Base-by-base conservation (phyloP, 1,140 invertebrate genomes). In the Philopotamus ludificatus region DNA sequence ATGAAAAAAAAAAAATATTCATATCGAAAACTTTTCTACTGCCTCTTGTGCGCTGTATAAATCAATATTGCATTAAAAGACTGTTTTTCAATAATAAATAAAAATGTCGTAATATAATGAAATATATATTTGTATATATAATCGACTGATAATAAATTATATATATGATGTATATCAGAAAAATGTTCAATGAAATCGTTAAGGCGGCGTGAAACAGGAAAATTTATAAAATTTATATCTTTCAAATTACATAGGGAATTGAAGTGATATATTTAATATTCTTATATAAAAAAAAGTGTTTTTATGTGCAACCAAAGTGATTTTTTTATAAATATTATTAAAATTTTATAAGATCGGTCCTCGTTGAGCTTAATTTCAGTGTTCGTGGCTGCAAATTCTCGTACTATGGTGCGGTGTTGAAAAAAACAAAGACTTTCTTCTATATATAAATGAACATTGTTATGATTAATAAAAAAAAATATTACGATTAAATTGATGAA, bases 311-410 rank as follows among this genome's bases (percentile, higher is more conserved):
- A 34, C n/a, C n/a, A n/a, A n/a, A n/a, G n/a, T n/a, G n/a, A n/a
- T n/a, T n/a, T n/a, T n/a, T n/a, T n/a, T n/a, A n/a, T n/a, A n/a
- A n/a, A n/a, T n/a, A n/a, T n/a, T 34, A 34, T 34, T 34, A 7
- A 34, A 34, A 34, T 34, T 34, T 7, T 7, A 34, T 34, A 34
- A 0, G 2, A 23, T 63, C 26, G 39, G 63, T 69, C 67, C 67
- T 69, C 63, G 67, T 69, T 62, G 67, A 65, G 67, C 67, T 47
- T 55, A 55, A 63, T 58, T 61, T 63, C 39, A 66, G 64, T 70
- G 68, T 66, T 66, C 64, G 68, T 70, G 68, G 68, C 68, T 70
- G 68, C 53, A 54, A 66, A 62, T 67, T 22, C 26, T 26, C 26
- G 16, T 18, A 12, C 28, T 7, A 34, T 12, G 28, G 28, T 12